Percentiles rank a stretch among this genome's conserved stretches.
Conservation (phyloP, 2,797 vertebrate species). For the Loriculus beryllinus region DNA sequence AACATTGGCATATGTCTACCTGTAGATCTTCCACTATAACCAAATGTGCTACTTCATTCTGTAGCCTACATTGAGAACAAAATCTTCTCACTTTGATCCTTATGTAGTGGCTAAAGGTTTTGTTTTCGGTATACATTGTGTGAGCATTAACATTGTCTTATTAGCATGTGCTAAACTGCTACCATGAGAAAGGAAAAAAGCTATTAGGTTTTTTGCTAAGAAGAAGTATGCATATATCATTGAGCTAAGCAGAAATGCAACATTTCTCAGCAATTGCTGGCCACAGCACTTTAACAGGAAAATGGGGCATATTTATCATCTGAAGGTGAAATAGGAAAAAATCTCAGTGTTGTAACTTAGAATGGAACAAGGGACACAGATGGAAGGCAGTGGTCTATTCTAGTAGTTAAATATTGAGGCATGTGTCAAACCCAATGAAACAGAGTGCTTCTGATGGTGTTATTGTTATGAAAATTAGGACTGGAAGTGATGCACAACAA, state of each 20-base stretch:
- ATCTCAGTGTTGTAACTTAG: neutral
- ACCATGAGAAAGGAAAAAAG: neutral
- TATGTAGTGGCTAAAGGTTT: neutral
- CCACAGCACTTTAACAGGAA: neutral
- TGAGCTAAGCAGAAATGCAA: neutral
- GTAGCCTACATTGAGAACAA: accelerated
- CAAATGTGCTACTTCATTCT: neutral
- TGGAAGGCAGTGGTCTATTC: neutral
- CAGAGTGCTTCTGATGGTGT: neutral
- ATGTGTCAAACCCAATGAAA: conserved; percentile 6
- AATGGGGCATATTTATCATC: neutral
- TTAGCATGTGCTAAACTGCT: neutral
- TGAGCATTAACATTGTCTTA: neutral
- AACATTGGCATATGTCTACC: neutral
- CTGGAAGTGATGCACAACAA: neutral
- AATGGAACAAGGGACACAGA: neutral
- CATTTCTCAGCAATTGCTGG: neutral
- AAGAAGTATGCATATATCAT: neutral
- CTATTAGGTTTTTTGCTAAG: neutral
- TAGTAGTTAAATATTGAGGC: conserved; percentile 34
- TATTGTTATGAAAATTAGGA: neutral
- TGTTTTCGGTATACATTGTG: no score
- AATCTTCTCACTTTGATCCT: neutral
- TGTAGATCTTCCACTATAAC: neutral
- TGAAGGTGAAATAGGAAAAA: neutral